These are phyloP conservation scores for Stenodera caucasica DNA, from an alignment of 2,888 invertebrate species.

Conservation along the genomic window DNA sequence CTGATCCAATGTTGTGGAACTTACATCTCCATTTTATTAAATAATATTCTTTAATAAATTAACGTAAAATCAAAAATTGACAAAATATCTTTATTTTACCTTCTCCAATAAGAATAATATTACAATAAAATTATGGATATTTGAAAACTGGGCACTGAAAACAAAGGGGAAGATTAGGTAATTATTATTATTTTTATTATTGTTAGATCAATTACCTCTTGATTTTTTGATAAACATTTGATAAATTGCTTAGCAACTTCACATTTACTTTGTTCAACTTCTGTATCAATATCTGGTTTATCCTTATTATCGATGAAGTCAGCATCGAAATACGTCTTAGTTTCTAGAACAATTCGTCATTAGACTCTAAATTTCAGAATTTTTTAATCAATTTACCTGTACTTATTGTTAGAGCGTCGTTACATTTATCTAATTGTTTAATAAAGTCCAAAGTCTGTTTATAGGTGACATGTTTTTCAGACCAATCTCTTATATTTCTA, in stretches of 20 bases:
- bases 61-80: slow-evolving; percentile 3
- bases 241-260: slow-evolving; percentile 41
- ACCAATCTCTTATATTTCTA: slow-evolving; percentile 42
- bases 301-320: slow-evolving; percentile 11
- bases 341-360: slow-evolving; percentile 15
- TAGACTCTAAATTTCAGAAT: neutral
- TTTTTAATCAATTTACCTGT: slow-evolving; percentile 27
- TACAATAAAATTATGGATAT: slow-evolving; percentile 36
- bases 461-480: slow-evolving; percentile 41
- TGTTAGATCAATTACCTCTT: slow-evolving; percentile 25
- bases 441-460: slow-evolving; percentile 38
- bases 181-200: neutral
- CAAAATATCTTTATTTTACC: neutral
- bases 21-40: slow-evolving; percentile 29
- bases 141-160: slow-evolving; percentile 46
- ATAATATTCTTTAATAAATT: slow-evolving; percentile 32
- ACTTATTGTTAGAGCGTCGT: slow-evolving; percentile 34
- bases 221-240: slow-evolving; percentile 39
- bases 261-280: slow-evolving; percentile 37
- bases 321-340: slow-evolving; percentile 19
- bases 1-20: slow-evolving; percentile 29
- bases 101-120: too few species aligned
- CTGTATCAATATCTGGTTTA: neutral
- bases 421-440: slow-evolving; percentile 35
- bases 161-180: slow-evolving; percentile 9